Evolutionary conservation across 2,797 vertebrate genomes (phyloP).

Genomic region (Mus spretus): DNA sequence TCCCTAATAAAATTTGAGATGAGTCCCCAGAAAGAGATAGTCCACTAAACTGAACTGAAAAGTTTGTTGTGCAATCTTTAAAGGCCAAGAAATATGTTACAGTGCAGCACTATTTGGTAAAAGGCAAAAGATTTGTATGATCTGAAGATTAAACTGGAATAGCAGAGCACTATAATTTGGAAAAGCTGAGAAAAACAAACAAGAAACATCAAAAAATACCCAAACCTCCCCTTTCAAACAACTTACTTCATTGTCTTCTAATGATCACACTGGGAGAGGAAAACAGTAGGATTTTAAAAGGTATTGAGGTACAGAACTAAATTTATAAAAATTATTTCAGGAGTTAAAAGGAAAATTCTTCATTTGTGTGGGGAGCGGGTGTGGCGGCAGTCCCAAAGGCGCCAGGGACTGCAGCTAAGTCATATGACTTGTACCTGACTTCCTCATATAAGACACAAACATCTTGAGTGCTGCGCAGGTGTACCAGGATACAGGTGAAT

Average conservation of each 20-base stretch:
- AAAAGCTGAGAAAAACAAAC: not conserved
- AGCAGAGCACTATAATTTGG: not conserved
- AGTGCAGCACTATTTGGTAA: not conserved
- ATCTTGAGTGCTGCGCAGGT: too few relatives aligned
- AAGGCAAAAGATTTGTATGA: not conserved
- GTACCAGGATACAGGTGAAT: too few relatives aligned
- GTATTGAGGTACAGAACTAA: not conserved
- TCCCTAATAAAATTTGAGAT: slow-evolving; percentile 65
- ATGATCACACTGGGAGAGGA: not conserved
- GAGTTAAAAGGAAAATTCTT: not conserved
- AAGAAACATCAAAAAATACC: not conserved
- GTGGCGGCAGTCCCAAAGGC: too few relatives aligned
- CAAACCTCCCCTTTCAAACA: not conserved
- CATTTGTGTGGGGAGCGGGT: too few relatives aligned
- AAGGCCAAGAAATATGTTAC: slow-evolving; percentile 20
- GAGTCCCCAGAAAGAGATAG: slow-evolving; percentile 45
- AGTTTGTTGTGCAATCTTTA: not conserved
- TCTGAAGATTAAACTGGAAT: not conserved
- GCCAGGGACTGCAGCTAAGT: too few relatives aligned
- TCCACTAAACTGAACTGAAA: slow-evolving; percentile 39
- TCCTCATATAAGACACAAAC: too few relatives aligned
- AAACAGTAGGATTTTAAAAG: not conserved
- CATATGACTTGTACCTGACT: too few relatives aligned
- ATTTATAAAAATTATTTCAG: not conserved
- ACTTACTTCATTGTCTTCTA: not conserved